A percentile compares a stretch with the other conserved stretches of the same genome.
Evolutionary conservation across 2,888 invertebrate genomes (phyloP).

Genomic region (Crossocerus cetratus): DNA sequence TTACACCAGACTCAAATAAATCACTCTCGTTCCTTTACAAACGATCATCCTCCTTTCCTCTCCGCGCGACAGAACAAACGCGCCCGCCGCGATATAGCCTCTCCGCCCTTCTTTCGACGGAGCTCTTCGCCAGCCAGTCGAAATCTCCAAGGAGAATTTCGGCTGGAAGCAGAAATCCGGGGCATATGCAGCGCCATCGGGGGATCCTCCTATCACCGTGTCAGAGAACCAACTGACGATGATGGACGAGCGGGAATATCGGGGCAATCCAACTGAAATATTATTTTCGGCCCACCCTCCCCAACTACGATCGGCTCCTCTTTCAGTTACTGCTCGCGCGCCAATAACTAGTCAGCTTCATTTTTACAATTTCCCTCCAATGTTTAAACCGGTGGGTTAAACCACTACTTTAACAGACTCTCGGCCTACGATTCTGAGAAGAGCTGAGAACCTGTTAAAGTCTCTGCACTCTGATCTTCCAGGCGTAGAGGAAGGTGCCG

Average conservation of each 20-base stretch:
- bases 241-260: conserved; percentile 73
- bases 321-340: not conserved
- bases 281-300: conserved; percentile 53
- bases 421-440: no score
- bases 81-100: not conserved
- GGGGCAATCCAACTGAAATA: conserved; percentile 60
- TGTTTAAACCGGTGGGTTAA: no score
- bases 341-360: not conserved
- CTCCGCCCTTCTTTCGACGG: not conserved
- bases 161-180: conserved; percentile 21
- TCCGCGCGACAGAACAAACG: no score
- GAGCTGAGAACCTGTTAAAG: no score
- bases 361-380: no score
- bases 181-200: conserved; percentile 53
- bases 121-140: not conserved
- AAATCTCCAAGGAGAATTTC: not conserved
- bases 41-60: not conserved
- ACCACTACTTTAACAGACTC: no score
- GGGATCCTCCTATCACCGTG: conserved; percentile 46
- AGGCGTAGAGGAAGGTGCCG: no score
- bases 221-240: conserved; percentile 70
- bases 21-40: not conserved
- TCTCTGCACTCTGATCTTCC: no score
- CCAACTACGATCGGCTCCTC: not conserved
- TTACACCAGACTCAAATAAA: conserved; percentile 58